Percentiles rank a stretch among this genome's conserved stretches.
Evolutionary conservation across 2,113 vertebrate genomes (phyloP).

Genomic region (Lichenostomus cassidix): DNA sequence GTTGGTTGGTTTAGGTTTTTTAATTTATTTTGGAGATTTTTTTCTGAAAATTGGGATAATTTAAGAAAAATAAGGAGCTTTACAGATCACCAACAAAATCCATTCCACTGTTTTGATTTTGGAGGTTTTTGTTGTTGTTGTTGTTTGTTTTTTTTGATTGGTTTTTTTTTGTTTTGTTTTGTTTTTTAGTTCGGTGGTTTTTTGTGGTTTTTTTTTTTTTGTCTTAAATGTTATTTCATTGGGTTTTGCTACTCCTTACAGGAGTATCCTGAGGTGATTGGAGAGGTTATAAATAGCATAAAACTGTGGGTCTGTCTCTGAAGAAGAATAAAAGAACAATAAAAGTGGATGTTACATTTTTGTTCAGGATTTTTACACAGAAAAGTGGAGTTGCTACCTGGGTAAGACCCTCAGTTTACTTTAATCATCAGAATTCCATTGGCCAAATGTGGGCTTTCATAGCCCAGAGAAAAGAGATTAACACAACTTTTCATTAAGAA

Average conservation of each 20-base stretch:
- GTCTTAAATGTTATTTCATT: background rate
- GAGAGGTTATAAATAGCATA: background rate
- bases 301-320: background rate
- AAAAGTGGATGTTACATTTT: background rate
- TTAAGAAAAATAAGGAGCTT: background rate
- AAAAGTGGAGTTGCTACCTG: background rate
- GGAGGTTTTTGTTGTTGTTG: too few relatives aligned
- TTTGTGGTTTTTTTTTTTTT: too few relatives aligned
- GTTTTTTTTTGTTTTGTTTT: too few relatives aligned
- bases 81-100: background rate
- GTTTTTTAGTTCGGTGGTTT: too few relatives aligned
- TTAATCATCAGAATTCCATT: background rate
- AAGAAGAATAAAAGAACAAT: background rate
- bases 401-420: background rate
- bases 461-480: background rate
- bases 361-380: background rate
- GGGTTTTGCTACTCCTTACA: background rate
- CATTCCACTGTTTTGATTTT: background rate
- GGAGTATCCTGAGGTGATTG: background rate
- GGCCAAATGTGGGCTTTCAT: background rate
- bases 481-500: background rate
- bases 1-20: background rate
- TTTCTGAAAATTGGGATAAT: background rate
- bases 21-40: rapidly evolving
- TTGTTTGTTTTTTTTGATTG: background rate